Evolutionary conservation across 2,888 invertebrate species (phyloP), one percentile per base, ranked within the genome.

Genomic region (Griposia aprilina): DNA sequence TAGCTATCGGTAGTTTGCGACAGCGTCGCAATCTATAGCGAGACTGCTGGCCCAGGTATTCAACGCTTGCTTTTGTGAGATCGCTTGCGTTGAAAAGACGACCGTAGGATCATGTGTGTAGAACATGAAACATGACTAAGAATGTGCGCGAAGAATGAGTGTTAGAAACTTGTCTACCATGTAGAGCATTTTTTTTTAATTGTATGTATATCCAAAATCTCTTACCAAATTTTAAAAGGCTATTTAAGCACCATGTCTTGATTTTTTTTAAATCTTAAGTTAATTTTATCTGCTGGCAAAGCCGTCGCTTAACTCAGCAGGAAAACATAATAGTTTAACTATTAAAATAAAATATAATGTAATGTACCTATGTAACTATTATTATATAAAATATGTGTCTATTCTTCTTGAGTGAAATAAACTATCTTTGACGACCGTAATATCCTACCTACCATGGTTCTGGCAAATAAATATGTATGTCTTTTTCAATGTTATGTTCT

Each of bases 141-240:
- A 50, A 20, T n/a, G 17, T 57, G 20, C n/a, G 2, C 41, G 57
- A 57, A 69, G 11, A 55, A 36, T n/a, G 2, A n/a, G 7, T n/a
- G n/a, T 57, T 69, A 11, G 36, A 69, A 69, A 41, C 69, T 57
- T 69, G n/a, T 57, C 57, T 69, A 69, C 69, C 55, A n/a, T 36
- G 55, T 69, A 69, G 36, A 55, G 36, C 11, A 41, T 4, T 36
- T n/a, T 36, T 41, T 36, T 36, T 52, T 2, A 36, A 68, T n/a
- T 69, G 7, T 57, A 7, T 41, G 1, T 20, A 13, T 1, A 36
- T 17, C 36, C 10, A n/a, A 57, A 50, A 17, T 36, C 6, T n/a
- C 1, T 57, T 68, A 1, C 15, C 6, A 52, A 2, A 2, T 52
- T 52, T 36, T 23, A 23, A 26, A 30, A 23, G 0, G 1, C 1